phyloP scores from a whole-genome alignment of 2,888 invertebrate species.

The Anthophora plumipes region DNA sequence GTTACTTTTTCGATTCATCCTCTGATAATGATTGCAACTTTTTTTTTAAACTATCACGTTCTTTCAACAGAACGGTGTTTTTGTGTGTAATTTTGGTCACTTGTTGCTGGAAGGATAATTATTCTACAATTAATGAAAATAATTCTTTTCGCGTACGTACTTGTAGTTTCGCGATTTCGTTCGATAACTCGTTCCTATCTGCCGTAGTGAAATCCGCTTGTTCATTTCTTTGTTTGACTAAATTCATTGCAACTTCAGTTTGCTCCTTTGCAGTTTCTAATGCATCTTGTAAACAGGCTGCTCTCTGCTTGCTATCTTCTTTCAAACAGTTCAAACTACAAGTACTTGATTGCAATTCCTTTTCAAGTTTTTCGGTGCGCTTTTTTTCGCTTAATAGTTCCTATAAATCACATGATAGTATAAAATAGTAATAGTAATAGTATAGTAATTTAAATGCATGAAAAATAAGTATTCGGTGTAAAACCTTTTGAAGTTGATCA shows the following conservation, averaged over 20 bases:
- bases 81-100: conserved; percentile 56
- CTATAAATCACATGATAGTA: conserved; percentile 48
- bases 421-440: too few relatives aligned
- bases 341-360: conserved; percentile 64
- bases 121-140: conserved; percentile 17
- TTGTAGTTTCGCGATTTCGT: conserved; percentile 63
- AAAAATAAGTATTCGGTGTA: background rate
- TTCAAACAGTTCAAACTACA: conserved; percentile 67
- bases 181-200: conserved; percentile 65
- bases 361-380: conserved; percentile 63
- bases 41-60: conserved; percentile 69
- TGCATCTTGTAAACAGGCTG: conserved; percentile 62
- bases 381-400: conserved; percentile 65
- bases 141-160: conserved; percentile 42
- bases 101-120: conserved; percentile 59
- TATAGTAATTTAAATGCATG: background rate
- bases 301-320: conserved; percentile 62
- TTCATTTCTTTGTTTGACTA: conserved; percentile 68
- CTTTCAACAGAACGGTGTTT: conserved; percentile 64
- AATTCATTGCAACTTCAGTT: conserved; percentile 66
- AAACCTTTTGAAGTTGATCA: conserved; percentile 46
- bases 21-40: conserved; percentile 67
- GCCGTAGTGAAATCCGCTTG: conserved; percentile 63
- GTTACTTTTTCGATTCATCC: conserved; percentile 70
- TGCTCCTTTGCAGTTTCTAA: conserved; percentile 67